Evolutionary conservation across 2,113 vertebrate genomes (phyloP).

Genomic region (Microcebus ravelobensis): DNA sequence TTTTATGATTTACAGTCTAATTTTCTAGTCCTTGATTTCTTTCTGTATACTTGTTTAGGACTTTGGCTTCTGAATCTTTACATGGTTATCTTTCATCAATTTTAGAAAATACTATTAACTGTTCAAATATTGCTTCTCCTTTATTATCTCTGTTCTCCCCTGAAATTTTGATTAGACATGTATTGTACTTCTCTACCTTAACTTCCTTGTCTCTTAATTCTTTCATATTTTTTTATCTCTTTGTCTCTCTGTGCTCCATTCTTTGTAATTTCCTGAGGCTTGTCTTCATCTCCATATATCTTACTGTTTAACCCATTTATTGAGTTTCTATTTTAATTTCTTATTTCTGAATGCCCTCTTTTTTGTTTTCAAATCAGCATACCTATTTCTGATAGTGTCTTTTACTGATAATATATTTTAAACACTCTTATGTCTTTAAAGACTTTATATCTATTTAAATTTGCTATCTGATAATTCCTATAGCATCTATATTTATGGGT

Average conservation of each 20-base stretch:
- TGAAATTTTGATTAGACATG: neutral
- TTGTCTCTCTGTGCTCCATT: neutral
- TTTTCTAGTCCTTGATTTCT: conserved; percentile 45
- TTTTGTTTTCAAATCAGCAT: conserved; percentile 29
- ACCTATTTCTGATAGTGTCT: neutral
- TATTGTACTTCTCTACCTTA: neutral
- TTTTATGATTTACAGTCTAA: neutral
- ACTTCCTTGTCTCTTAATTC: neutral
- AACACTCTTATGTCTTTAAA: neutral
- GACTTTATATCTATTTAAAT: neutral
- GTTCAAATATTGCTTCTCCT: neutral
- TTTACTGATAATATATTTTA: neutral
- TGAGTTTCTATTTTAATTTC: neutral
- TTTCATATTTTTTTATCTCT: neutral
- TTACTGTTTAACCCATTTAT: neutral
- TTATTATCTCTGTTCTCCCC: neutral
- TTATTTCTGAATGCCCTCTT: neutral
- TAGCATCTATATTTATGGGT: neutral
- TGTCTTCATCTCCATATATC: neutral
- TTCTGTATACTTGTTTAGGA: neutral
- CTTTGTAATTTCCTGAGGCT: neutral
- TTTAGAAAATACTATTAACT: neutral
- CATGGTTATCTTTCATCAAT: neutral
- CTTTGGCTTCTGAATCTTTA: neutral
- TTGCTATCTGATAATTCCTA: neutral